These are phyloP conservation scores for Pheosia gnoma DNA, from an alignment of 2,888 invertebrate genomes.

Conservation along the genomic window DNA sequence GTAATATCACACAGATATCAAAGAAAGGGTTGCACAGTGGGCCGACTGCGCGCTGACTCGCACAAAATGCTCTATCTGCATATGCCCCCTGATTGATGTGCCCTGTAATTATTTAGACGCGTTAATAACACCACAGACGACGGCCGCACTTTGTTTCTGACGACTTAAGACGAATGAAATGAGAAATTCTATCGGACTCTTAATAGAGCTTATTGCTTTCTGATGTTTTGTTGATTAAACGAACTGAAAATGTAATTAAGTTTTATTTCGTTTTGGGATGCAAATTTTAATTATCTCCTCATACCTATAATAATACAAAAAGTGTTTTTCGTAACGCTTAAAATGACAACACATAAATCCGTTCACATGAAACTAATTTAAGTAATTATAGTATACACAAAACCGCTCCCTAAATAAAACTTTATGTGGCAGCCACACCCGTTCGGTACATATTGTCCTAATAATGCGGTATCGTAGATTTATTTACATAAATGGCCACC, in stretches of 20 bases:
- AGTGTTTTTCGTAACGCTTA: constrained; percentile 19
- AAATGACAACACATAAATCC: constrained; percentile 38
- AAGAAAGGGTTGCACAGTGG: constrained; percentile 82
- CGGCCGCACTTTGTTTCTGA: constrained; percentile 82
- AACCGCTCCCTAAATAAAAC: constrained; percentile 70
- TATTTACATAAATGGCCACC: constrained; percentile 82
- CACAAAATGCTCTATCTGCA: constrained; percentile 82
- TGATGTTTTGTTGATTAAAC: constrained; percentile 82
- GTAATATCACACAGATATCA: constrained; percentile 81
- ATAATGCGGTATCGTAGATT: constrained; percentile 76
- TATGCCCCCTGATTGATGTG: constrained; percentile 82
- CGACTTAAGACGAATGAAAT: constrained; percentile 83
- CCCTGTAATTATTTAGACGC: constrained; percentile 84
- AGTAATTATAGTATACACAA: constrained; percentile 49
- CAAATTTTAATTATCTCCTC: constrained; percentile 53
- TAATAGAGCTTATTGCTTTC: constrained; percentile 78
- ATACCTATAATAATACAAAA: constrained; percentile 16
- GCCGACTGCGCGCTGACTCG: constrained; percentile 79
- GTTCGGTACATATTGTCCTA: constrained; percentile 71
- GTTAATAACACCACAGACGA: constrained; percentile 83
- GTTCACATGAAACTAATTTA: constrained; percentile 51
- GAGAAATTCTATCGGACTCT: constrained; percentile 81
- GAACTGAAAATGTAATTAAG: constrained; percentile 67
- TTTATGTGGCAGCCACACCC: constrained; percentile 71
- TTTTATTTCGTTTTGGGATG: constrained; percentile 56